Evolutionary conservation across 2,888 invertebrate species (phyloP).

Genomic region (Hofmannophila pseudospretella): DNA sequence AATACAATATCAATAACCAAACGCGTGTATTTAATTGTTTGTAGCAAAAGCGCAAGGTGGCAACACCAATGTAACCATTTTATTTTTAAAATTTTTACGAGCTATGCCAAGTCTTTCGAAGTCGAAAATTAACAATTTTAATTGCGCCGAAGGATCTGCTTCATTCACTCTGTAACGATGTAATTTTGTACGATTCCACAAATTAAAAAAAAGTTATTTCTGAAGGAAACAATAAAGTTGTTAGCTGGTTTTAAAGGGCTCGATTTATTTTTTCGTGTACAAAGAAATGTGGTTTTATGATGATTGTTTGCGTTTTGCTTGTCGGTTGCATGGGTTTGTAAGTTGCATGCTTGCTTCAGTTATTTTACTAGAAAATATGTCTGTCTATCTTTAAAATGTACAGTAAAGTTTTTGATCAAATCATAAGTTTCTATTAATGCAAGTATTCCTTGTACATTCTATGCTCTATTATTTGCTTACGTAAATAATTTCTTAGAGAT

Average conservation of each 20-base stretch:
- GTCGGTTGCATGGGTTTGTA: not conserved
- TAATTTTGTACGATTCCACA: slow-evolving; percentile 35
- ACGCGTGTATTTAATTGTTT: slow-evolving; percentile 10
- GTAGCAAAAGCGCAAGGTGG: slow-evolving; percentile 14
- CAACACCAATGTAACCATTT: slow-evolving; percentile 6
- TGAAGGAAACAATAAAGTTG: slow-evolving; percentile 8
- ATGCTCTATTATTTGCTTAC: no score
- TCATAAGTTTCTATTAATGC: no score
- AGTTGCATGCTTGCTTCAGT: no score
- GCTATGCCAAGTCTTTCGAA: slow-evolving; percentile 8
- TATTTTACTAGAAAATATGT: no score
- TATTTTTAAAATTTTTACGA: slow-evolving; percentile 12
- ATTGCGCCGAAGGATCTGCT: slow-evolving; percentile 12
- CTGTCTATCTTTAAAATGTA: no score
- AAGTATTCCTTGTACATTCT: no score
- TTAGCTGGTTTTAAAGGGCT: not conserved
- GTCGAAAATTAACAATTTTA: slow-evolving; percentile 18
- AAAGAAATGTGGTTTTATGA: slow-evolving; percentile 1
- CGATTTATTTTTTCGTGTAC: not conserved
- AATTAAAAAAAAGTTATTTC: slow-evolving; percentile 23
- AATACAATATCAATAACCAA: slow-evolving; percentile 11
- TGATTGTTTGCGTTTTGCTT: not conserved
- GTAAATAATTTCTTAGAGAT: no score
- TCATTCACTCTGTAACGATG: slow-evolving; percentile 14
- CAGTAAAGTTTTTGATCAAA: no score